phyloP scores from a whole-genome alignment of 2,113 vertebrate species.

The Cervus canadensis region DNA sequence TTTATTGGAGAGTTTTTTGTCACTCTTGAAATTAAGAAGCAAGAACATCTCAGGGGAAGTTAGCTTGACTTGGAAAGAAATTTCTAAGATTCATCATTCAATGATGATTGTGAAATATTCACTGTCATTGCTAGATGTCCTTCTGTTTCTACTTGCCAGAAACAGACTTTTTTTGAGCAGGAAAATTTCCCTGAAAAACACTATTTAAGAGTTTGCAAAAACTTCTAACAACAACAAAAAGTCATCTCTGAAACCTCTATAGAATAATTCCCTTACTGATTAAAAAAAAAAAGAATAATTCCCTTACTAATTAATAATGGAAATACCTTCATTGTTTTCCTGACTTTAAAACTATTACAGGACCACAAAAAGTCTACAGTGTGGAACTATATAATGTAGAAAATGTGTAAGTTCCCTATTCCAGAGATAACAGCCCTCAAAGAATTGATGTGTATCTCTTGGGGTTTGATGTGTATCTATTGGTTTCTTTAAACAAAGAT shows the following conservation, averaged over 20 bases:
- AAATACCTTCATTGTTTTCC: background rate
- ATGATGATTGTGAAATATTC: background rate
- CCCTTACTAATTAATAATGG: background rate
- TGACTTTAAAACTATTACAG: background rate
- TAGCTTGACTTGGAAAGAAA: slow-evolving; percentile 45
- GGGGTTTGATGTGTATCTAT: background rate
- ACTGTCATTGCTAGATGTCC: background rate
- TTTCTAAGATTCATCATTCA: background rate
- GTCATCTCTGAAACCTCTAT: background rate
- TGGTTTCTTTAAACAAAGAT: background rate
- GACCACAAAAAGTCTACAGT: background rate
- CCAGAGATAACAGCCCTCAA: background rate
- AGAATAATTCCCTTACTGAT: background rate
- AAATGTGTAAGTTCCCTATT: background rate
- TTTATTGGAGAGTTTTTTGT: background rate
- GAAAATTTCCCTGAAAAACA: slow-evolving; percentile 1
- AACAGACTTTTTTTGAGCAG: background rate
- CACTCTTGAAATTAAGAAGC: background rate
- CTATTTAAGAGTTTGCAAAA: background rate
- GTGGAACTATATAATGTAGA: background rate
- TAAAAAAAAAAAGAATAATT: background rate
- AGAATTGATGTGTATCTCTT: background rate
- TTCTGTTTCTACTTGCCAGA: background rate
- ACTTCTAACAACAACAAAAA: background rate
- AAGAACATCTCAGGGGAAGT: background rate